phyloP scores from a whole-genome alignment of 2,113 vertebrate species.

The Smithornis capensis region DNA sequence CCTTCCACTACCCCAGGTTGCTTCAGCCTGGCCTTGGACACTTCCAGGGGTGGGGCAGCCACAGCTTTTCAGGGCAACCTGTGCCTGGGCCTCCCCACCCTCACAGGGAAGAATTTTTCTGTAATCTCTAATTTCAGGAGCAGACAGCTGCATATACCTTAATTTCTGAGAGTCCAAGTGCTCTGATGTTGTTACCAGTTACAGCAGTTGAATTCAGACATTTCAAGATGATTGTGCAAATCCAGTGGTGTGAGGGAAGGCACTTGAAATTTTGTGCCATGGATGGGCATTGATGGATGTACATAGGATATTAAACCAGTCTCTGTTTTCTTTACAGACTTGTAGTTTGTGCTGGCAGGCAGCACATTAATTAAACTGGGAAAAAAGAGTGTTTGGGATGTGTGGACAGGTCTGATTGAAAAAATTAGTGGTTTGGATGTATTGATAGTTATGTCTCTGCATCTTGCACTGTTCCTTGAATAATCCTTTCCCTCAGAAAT shows the following conservation, averaged over 20 bases:
- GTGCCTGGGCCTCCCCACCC: not conserved
- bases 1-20: accelerated
- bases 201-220: not conserved
- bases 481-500: not conserved
- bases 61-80: not conserved
- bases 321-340: not conserved
- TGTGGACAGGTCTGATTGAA: not conserved
- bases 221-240: not conserved
- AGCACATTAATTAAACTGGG: not conserved
- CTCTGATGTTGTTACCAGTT: not conserved
- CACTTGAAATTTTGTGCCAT: not conserved
- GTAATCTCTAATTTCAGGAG: not conserved
- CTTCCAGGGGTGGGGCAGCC: not conserved
- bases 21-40: not conserved
- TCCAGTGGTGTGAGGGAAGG: not conserved
- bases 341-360: not conserved
- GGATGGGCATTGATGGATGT: not conserved
- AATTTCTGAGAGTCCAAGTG: not conserved
- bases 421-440: not conserved
- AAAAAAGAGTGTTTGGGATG: not conserved
- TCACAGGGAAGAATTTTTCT: not conserved
- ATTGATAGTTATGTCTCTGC: not conserved
- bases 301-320: not conserved
- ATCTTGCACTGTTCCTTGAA: not conserved
- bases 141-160: not conserved